These are phyloP conservation scores for Coccyzus lansbergi DNA, from an alignment of 2,797 vertebrate genomes.

Conservation along the genomic window DNA sequence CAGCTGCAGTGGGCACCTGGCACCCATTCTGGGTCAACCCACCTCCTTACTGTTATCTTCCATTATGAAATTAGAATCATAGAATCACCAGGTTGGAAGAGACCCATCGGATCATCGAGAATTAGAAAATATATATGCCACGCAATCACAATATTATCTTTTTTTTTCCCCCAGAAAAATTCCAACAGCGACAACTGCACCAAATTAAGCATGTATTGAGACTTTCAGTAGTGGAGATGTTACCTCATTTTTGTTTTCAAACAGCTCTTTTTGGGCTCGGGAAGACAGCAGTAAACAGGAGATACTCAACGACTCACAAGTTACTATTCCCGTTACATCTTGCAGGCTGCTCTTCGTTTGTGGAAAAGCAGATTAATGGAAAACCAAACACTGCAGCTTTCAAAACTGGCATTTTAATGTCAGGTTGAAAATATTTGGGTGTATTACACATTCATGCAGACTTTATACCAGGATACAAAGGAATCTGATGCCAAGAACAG, in stretches of 20 bases:
- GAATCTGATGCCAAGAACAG: not conserved
- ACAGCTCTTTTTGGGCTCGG: not conserved
- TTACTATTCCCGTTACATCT: not conserved
- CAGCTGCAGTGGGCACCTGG: not conserved
- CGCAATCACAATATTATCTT: not conserved
- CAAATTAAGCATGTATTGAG: not conserved
- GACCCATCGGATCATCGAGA: too few species aligned
- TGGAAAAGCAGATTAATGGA: not conserved
- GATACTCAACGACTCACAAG: not conserved
- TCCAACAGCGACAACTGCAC: not conserved
- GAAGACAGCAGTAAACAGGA: not conserved
- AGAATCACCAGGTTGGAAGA: too few species aligned
- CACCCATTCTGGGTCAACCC: not conserved
- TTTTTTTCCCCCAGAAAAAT: not conserved
- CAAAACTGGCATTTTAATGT: not conserved
- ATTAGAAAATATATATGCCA: not conserved
- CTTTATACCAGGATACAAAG: not conserved
- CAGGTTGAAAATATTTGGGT: slow-evolving; percentile 1
- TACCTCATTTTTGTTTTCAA: not conserved
- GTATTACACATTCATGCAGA: not conserved
- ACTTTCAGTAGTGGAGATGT: not conserved
- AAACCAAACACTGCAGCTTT: not conserved
- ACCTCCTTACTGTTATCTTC: not conserved
- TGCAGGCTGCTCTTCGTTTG: not conserved
- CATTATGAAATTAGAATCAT: not conserved